These are phyloP conservation scores for Nomia melanderi DNA, from an alignment of 1,140 invertebrate species.

Conservation along the genomic window DNA sequence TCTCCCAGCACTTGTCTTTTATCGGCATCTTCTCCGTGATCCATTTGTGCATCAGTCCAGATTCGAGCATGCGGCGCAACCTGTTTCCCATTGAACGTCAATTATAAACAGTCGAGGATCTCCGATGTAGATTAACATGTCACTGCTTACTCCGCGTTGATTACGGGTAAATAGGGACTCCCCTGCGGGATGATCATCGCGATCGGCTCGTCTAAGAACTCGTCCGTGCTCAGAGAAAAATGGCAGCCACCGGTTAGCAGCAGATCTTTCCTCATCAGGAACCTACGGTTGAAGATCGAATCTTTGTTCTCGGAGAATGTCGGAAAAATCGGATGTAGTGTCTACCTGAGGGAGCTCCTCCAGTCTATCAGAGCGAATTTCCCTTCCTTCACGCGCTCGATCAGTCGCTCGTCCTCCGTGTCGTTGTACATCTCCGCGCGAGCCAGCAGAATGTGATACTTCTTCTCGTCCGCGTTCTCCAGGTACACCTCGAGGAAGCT, in stretches of 20 bases:
- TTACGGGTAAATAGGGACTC: slow-evolving; percentile 87
- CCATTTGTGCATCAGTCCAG: slow-evolving; percentile 93
- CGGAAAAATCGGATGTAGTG: slow-evolving; percentile 57
- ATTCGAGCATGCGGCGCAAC: slow-evolving; percentile 89
- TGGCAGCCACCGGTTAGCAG: slow-evolving; percentile 85
- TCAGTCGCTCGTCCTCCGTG: slow-evolving; percentile 74
- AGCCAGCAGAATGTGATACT: slow-evolving; percentile 82
- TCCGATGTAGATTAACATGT: neutral
- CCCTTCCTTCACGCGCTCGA: slow-evolving; percentile 83
- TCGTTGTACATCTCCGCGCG: slow-evolving; percentile 75
- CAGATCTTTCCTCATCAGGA: slow-evolving; percentile 84
- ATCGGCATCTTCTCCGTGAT: slow-evolving; percentile 88
- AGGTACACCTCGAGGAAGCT: slow-evolving; percentile 89
- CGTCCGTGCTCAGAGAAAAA: slow-evolving; percentile 86
- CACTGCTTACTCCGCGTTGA: slow-evolving; percentile 83
- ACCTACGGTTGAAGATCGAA: slow-evolving; percentile 60
- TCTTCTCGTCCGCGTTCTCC: slow-evolving; percentile 80
- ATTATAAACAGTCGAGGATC: no score
- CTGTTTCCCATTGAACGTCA: no score
- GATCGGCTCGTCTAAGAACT: slow-evolving; percentile 90
- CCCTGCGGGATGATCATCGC: slow-evolving; percentile 87
- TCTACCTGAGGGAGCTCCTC: slow-evolving; percentile 86
- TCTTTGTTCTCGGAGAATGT: no score
- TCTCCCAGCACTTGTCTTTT: slow-evolving; percentile 89
- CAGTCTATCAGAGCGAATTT: slow-evolving; percentile 91